Evolutionary conservation across 2,888 invertebrate species (phyloP).

Genomic region (Drosophila affinis): DNA sequence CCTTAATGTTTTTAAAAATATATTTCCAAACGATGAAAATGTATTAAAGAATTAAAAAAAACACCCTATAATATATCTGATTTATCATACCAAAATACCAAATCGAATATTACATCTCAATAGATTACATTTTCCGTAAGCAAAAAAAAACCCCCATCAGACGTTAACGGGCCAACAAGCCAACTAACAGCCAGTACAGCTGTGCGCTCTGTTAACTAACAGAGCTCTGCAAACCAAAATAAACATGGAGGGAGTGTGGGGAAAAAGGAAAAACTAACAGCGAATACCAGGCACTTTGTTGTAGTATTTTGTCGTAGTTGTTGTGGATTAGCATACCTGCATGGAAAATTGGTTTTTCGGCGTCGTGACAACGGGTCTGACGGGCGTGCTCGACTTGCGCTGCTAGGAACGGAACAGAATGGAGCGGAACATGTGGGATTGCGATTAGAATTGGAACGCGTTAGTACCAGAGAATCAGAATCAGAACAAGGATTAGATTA

Average conservation of each 20-base stretch:
- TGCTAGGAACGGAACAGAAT: constrained; percentile 57
- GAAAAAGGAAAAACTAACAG: constrained; percentile 52
- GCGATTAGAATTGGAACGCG: constrained; percentile 49
- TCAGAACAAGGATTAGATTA: constrained; percentile 8
- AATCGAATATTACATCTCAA: background rate
- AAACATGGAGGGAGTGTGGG: background rate
- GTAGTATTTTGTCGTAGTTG: constrained; percentile 13
- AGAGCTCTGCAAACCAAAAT: constrained; percentile 23
- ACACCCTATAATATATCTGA: background rate
- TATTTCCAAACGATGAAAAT: background rate
- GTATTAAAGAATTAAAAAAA: background rate
- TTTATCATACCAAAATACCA: background rate
- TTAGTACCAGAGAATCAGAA: constrained; percentile 51
- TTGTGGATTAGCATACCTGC: constrained; percentile 79
- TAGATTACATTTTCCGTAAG: background rate
- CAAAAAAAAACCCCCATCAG: background rate
- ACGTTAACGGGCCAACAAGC: constrained; percentile 8
- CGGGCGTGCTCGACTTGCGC: constrained; percentile 81
- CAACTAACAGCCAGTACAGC: constrained; percentile 24
- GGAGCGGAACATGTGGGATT: background rate
- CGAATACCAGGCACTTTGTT: constrained; percentile 35
- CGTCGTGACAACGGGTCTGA: constrained; percentile 77
- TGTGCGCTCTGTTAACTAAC: background rate
- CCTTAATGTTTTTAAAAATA: no score
- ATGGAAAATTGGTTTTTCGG: constrained; percentile 82